Percentiles rank a stretch among this genome's conserved stretches.
Evolutionary conservation across 2,797 vertebrate species (phyloP).

Genomic region (Malacoraja senta): DNA sequence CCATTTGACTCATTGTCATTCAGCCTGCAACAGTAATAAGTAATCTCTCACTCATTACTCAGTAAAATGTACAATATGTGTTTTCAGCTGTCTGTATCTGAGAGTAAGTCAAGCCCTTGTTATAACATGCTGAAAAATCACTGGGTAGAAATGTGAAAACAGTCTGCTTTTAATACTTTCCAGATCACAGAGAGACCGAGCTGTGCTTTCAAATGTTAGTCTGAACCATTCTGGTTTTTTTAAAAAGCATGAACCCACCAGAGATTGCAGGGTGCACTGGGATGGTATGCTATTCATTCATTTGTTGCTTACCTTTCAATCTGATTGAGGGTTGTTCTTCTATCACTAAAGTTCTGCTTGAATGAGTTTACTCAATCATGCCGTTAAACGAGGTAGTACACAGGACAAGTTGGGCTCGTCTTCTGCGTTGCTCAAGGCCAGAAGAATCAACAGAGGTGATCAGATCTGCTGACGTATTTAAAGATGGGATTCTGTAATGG

Average conservation of each 20-base stretch:
- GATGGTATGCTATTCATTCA: not conserved
- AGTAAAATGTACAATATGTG: not conserved
- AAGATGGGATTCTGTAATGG: not conserved
- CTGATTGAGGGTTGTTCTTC: not conserved
- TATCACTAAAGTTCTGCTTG: not conserved
- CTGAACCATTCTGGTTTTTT: conserved; percentile 15
- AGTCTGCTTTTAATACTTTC: not conserved
- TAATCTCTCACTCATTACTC: conserved; percentile 8
- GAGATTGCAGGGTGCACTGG: not conserved
- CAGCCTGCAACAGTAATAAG: conserved; percentile 9
- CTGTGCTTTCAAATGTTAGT: conserved; percentile 2
- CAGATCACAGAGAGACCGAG: not conserved
- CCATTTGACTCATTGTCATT: conserved; percentile 56
- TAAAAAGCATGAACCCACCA: not conserved
- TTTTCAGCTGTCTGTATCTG: conserved; percentile 17
- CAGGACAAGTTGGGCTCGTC: not conserved
- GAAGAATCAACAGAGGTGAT: not conserved
- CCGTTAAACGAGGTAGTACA: not conserved
- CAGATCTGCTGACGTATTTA: not conserved
- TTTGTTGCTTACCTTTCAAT: not conserved
- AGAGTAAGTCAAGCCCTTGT: conserved; percentile 13
- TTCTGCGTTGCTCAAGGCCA: not conserved
- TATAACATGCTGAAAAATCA: conserved; percentile 32
- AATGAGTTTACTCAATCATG: not conserved
- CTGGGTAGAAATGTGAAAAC: conserved; percentile 1